Percentiles rank a stretch among this genome's conserved stretches.
These are phyloP conservation scores for Pholis gunnellus DNA, from an alignment of 2,113 vertebrate species.

Conservation along the genomic window DNA sequence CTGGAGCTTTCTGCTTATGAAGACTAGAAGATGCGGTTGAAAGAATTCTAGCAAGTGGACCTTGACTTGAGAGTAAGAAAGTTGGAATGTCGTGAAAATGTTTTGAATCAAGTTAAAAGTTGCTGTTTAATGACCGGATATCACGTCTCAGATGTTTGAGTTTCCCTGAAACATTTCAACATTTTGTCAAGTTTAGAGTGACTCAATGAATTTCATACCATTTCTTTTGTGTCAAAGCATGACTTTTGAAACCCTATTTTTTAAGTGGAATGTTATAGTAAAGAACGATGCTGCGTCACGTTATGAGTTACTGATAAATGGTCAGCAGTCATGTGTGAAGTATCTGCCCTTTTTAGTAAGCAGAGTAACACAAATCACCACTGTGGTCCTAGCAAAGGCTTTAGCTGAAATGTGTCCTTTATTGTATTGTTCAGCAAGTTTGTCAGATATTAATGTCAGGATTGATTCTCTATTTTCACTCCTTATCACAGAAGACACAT, in stretches of 20 bases:
- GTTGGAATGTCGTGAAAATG: not conserved
- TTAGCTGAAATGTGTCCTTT: not conserved
- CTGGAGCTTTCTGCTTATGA: not conserved
- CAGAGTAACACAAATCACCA: not conserved
- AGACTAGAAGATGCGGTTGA: not conserved
- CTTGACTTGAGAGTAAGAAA: not conserved
- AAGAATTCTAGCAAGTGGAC: not conserved
- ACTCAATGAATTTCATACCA: not conserved
- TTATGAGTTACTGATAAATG: not conserved
- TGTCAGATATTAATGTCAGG: constrained; percentile 21
- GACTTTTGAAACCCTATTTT: not conserved
- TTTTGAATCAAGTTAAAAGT: not conserved
- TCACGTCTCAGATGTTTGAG: not conserved
- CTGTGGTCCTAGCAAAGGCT: not conserved
- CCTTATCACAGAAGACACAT: constrained; percentile 26
- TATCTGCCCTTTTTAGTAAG: not conserved
- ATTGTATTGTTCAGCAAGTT: constrained; percentile 2
- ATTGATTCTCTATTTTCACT: constrained; percentile 23
- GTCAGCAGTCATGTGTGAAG: not conserved
- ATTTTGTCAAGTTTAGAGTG: not conserved
- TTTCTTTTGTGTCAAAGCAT: not conserved
- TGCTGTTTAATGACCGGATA: not conserved
- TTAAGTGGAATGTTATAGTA: not conserved
- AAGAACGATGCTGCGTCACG: not conserved
- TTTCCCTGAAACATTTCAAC: not conserved